Base-by-base conservation (phyloP, 2,888 invertebrate genomes). In the Heliconius ismenius region DNA sequence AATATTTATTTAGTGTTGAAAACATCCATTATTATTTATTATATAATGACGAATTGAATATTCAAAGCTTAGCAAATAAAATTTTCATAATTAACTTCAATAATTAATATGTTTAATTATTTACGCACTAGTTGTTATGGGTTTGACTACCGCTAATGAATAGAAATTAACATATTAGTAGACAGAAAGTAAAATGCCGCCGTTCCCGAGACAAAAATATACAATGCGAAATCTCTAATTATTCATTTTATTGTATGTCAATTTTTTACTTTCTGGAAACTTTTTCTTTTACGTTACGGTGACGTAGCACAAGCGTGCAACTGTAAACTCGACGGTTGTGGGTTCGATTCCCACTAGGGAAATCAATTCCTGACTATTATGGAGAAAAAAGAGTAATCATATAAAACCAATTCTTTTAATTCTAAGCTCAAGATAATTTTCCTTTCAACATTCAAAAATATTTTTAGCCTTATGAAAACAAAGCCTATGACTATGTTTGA, bases 401-500 rank as follows among this genome's bases (percentile, higher is more conserved):
- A 18, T 18, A 49, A 18, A 49, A 49, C 1, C 1, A 18, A 49
- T 49, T 49, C 18, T 49, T 7, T 49, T 49, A 18, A 3, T 49
- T 21, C 18, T 49, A 2, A 49, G 6, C 49, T 49, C 2, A 49
- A 6, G 6, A 18, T 49, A 49, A 21, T 49, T 21, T 32, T 49
- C 18, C 21, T 18, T 49, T 49, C 3, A 18, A 49, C 21, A 49
- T 58, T n/a, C 10, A 58, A 49, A 4, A 24, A 49, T 69, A 26
- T 28, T 84, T 83, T 43, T 82, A 87, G 87, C 76, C 81, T 86
- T 13, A 67, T 86, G 0, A 78, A 85, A 73, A 83, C 76, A 15
- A 84, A 85, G 39, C 81, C 82, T 24, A 84, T 95, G 49, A 95
- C 95, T 3, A 95, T 95, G 95, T 90, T 95, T 70, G 96, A 97